phyloP scores from a whole-genome alignment of 2,888 invertebrate species.

The Diploptera punctata region DNA sequence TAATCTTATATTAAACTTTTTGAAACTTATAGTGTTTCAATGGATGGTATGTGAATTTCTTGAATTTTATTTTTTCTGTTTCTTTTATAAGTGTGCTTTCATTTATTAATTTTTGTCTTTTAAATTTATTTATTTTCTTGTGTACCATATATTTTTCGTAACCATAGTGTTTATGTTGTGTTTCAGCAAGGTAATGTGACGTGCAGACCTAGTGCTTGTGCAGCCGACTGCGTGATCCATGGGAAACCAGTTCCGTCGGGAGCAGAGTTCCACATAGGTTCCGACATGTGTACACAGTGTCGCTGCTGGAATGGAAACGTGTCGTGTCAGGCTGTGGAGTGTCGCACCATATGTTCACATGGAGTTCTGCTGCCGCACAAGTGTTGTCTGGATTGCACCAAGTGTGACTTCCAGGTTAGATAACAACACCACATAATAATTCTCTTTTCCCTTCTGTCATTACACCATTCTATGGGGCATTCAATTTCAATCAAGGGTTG shows the following conservation, averaged over 20 bases:
- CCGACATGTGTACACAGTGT: slow-evolving; percentile 37
- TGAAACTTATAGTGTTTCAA: too few species aligned
- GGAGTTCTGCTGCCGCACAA: slow-evolving; percentile 38
- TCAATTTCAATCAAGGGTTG: too few species aligned
- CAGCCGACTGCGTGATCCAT: slow-evolving; percentile 16
- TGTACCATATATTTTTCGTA: too few species aligned
- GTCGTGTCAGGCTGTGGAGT: slow-evolving; percentile 12
- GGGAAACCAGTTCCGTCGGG: slow-evolving; percentile 27
- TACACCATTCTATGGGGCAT: too few species aligned
- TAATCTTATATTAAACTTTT: too few species aligned
- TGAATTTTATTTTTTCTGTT: too few species aligned
- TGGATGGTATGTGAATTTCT: too few species aligned
- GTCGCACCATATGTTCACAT: slow-evolving; percentile 28
- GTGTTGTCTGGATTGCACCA: slow-evolving; percentile 37
- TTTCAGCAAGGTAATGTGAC: slow-evolving; percentile 18
- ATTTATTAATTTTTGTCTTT: too few species aligned
- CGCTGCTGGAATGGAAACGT: slow-evolving; percentile 25
- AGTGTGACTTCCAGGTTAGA: slow-evolving; percentile 39
- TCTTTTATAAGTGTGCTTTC: too few species aligned
- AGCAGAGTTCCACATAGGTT: slow-evolving; percentile 26
- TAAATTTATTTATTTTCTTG: too few species aligned
- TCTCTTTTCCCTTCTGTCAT: too few species aligned
- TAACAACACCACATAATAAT: too few species aligned
- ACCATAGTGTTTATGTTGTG: neutral
- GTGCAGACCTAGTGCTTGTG: slow-evolving; percentile 21